Evolutionary conservation across 2,888 invertebrate species (phyloP), one percentile per base, ranked within the genome.

Genomic region (Megalurothrips usitatus): DNA sequence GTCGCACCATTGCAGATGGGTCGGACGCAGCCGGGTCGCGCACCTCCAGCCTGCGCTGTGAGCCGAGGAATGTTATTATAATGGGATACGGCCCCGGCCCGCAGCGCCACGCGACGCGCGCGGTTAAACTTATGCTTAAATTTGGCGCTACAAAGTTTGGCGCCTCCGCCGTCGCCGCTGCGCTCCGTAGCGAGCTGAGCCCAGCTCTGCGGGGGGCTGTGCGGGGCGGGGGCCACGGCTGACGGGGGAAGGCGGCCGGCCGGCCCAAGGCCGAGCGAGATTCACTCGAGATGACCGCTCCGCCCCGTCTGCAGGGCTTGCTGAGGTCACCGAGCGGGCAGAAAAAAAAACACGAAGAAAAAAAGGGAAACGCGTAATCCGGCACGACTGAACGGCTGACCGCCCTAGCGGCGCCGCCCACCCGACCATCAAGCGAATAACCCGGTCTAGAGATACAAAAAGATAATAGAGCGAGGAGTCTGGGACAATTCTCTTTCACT

Each of bases 81-180:
- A 43, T 43, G 34, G 34, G 6, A 43, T 6, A 43, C 34, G 34
- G 34, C 34, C 6, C 34, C 12, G 52, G 19, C 52, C 49, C 49
- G 52, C 19, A 52, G 52, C 19, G 52, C 52, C 14, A 10, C 52
- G 10, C 52, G 52, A 52, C 52, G 14, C 52, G 52, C 52, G 52
- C 52, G 52, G 52, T 52, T 52, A 52, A 52, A 52, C 52, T 52
- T 52, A 52, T 52, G 52, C 52, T 52, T 52, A 52, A 52, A 52
- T 52, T 52, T 19, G 4, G 52, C 52, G 34, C 52, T 17, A 52
- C 14, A 52, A 52, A 52, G 52, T 52, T 52, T 52, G 52, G 12
- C 52, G 52, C 19, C 52, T 3, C 19, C 2, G 34, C 34, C 34
- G 34, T 6, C 34, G 34, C 34, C n/a, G 34, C 34, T 43, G 34